Evolutionary conservation across 2,113 vertebrate species (phyloP).

Genomic region (Notechis scutatus): DNA sequence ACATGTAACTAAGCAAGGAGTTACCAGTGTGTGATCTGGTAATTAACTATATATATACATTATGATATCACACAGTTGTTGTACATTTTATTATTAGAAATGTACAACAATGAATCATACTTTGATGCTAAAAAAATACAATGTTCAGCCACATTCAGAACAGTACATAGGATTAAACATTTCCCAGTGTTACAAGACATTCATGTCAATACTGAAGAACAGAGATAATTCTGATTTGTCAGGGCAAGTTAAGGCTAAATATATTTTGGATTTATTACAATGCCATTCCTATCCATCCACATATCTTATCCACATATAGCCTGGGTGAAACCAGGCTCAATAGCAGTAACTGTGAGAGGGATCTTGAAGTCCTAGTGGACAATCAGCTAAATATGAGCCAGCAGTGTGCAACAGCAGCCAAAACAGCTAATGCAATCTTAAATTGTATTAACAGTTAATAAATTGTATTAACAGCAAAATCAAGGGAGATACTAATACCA

Average conservation of each 20-base stretch:
- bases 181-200: neutral
- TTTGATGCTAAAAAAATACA: neutral
- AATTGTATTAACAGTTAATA: too few species aligned
- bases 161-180: neutral
- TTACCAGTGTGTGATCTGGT: neutral
- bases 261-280: neutral
- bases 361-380: too few species aligned
- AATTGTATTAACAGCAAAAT: too few species aligned
- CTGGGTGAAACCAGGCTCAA: too few species aligned
- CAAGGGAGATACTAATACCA: too few species aligned
- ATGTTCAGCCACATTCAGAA: neutral
- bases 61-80: neutral
- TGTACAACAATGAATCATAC: neutral
- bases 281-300: neutral
- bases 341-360: too few species aligned
- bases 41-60: neutral
- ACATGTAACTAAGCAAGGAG: neutral
- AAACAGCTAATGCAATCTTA: too few species aligned
- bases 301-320: too few species aligned
- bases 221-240: neutral
- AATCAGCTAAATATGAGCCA: too few species aligned
- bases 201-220: neutral
- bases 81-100: neutral
- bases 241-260: neutral
- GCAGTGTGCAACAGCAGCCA: too few species aligned